These are phyloP conservation scores for Leptobrachium ailaonicum DNA, from an alignment of 2,113 vertebrate species.

Conservation along the genomic window DNA sequence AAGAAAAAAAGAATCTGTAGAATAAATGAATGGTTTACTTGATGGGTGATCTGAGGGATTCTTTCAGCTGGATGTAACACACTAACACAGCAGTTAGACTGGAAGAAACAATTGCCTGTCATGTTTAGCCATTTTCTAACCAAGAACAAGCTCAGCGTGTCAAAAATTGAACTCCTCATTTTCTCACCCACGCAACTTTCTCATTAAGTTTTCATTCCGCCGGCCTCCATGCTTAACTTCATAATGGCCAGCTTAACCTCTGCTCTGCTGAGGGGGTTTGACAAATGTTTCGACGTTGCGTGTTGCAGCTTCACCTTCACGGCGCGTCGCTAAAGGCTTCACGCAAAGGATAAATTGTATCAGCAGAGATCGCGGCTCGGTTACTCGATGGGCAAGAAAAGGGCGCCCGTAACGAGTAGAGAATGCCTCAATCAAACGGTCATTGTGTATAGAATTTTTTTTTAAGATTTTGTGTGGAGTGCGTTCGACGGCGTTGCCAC, in stretches of 20 bases:
- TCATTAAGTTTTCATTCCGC: slow-evolving; percentile 30
- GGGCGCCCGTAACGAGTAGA: too few relatives aligned
- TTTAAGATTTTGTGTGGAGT: too few relatives aligned
- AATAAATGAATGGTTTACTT: slow-evolving; percentile 26
- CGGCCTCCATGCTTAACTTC: not conserved
- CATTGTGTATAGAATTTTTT: too few relatives aligned
- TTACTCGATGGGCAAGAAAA: too few relatives aligned
- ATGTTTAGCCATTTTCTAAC: slow-evolving; percentile 36
- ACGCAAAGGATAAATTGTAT: too few relatives aligned
- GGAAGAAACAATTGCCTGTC: slow-evolving; percentile 34
- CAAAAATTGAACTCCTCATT: slow-evolving; percentile 43
- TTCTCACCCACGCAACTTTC: slow-evolving; percentile 36
- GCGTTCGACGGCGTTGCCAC: too few relatives aligned
- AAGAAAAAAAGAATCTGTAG: not conserved
- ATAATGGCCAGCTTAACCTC: slow-evolving; percentile 5
- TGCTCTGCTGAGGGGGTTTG: not conserved
- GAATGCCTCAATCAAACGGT: too few relatives aligned
- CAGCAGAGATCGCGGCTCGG: too few relatives aligned
- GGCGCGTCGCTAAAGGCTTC: too few relatives aligned
- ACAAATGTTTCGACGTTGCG: not conserved
- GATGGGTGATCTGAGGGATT: slow-evolving; percentile 37
- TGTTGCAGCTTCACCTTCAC: too few relatives aligned
- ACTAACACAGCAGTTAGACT: slow-evolving; percentile 20
- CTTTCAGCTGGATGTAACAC: slow-evolving; percentile 38
- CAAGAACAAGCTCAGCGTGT: slow-evolving; percentile 33